These are phyloP conservation scores for Platycheirus albimanus DNA, from an alignment of 2,888 invertebrate genomes.

Conservation along the genomic window DNA sequence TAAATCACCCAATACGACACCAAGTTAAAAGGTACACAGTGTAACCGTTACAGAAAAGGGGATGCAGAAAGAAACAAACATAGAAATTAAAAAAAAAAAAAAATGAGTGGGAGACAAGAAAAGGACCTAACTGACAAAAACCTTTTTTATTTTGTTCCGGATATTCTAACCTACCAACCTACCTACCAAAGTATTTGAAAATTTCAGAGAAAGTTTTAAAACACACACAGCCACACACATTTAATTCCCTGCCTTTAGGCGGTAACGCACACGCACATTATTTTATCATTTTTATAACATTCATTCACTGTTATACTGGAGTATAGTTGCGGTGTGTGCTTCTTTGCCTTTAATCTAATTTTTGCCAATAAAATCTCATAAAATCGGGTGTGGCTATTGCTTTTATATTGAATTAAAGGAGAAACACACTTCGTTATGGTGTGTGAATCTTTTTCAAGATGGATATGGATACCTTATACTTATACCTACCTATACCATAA, in stretches of 20 bases:
- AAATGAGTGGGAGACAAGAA: constrained; percentile 15
- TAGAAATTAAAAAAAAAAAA: constrained; percentile 21
- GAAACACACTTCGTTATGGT: constrained; percentile 12
- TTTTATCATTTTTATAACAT: constrained; percentile 67
- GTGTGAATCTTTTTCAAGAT: constrained; percentile 18
- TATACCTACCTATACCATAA: too few species aligned
- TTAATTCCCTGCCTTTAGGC: constrained; percentile 51
- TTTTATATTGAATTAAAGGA: constrained; percentile 61
- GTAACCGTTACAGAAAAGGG: neutral
- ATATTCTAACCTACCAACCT: neutral
- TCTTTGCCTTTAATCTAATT: constrained; percentile 64
- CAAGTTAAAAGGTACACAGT: constrained; percentile 50
- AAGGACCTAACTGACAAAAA: constrained; percentile 21
- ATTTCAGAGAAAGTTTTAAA: constrained; percentile 45
- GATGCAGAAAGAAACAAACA: constrained; percentile 11
- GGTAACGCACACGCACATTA: constrained; percentile 47
- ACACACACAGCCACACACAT: neutral
- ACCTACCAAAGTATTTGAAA: too few species aligned
- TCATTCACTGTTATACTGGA: constrained; percentile 10
- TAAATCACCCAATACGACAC: constrained; percentile 72
- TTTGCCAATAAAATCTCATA: constrained; percentile 67
- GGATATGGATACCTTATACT: constrained; percentile 1
- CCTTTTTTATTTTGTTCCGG: constrained; percentile 22
- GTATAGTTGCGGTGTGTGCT: constrained; percentile 30
- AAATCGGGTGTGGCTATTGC: constrained; percentile 69